A percentile compares a stretch with the other conserved stretches of the same genome.
phyloP scores from a whole-genome alignment of 2,797 vertebrate genomes.

The Acanthurus leucopareius region DNA sequence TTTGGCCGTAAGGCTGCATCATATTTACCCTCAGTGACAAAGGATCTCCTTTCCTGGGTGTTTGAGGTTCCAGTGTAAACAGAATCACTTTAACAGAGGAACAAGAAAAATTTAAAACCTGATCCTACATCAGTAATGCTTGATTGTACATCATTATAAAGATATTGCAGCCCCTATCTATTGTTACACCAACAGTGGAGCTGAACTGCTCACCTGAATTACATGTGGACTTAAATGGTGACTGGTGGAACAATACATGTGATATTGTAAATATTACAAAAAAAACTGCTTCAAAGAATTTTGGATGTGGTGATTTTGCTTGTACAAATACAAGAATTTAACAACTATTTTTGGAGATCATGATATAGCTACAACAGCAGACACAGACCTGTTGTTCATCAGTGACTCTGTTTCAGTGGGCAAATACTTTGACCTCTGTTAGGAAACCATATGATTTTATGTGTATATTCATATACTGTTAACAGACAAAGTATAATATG shows the following conservation, averaged over 20 bases:
- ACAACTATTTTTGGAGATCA: conserved; percentile 33
- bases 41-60: conserved; percentile 41
- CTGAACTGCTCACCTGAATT: conserved; percentile 15
- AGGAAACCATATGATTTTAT: conserved; percentile 32
- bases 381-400: conserved; percentile 1
- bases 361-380: background rate
- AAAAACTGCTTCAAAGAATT: conserved; percentile 30
- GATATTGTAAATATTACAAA: conserved; percentile 30
- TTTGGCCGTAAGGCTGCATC: conserved; percentile 9
- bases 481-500: conserved; percentile 31
- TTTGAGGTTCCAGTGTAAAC: background rate
- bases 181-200: background rate
- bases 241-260: conserved; percentile 11
- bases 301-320: background rate
- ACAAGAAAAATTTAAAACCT: conserved; percentile 24
- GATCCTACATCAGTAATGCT: conserved; percentile 23
- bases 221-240: conserved; percentile 10
- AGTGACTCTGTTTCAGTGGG: background rate
- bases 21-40: conserved; percentile 45
- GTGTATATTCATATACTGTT: conserved; percentile 33
- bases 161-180: conserved; percentile 8
- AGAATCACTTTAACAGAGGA: conserved; percentile 8
- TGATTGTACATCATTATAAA: conserved; percentile 16
- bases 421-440: conserved; percentile 22
- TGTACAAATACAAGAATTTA: conserved; percentile 5